A percentile compares a stretch with the other conserved stretches of the same genome.
These are phyloP conservation scores for Eulacestoma nigropectus DNA, from an alignment of 2,113 vertebrate species.

Conservation along the genomic window DNA sequence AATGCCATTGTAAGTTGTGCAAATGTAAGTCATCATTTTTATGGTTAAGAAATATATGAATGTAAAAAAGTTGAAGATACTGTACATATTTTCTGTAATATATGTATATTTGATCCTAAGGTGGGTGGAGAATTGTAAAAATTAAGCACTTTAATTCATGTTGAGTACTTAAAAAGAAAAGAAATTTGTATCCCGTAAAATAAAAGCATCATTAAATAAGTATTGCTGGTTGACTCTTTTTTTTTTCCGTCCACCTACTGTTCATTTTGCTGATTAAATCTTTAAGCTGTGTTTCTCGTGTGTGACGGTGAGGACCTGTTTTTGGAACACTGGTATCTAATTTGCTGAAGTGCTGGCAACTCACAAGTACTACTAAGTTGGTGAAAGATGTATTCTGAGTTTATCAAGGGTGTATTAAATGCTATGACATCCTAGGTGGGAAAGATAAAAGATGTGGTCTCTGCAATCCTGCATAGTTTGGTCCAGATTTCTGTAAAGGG, in stretches of 20 bases:
- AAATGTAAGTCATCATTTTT: slow-evolving; percentile 56
- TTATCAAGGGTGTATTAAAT: background rate
- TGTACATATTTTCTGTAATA: slow-evolving; percentile 78
- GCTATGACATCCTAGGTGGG: background rate
- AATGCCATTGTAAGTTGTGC: slow-evolving; percentile 40
- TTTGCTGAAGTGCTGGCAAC: background rate
- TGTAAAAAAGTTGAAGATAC: slow-evolving; percentile 72
- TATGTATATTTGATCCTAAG: slow-evolving; percentile 76
- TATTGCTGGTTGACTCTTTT: background rate
- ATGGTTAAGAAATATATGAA: slow-evolving; percentile 63
- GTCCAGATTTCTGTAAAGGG: background rate
- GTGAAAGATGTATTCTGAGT: background rate
- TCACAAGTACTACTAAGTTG: background rate
- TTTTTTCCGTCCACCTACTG: fast-evolving
- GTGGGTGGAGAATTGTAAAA: slow-evolving; percentile 66
- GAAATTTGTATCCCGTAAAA: slow-evolving; percentile 79
- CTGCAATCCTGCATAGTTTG: background rate
- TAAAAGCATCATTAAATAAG: slow-evolving; percentile 71
- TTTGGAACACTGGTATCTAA: background rate
- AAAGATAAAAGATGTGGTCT: background rate
- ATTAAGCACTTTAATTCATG: slow-evolving; percentile 79
- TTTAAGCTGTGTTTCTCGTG: background rate
- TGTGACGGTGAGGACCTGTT: background rate
- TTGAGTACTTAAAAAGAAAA: slow-evolving; percentile 65
- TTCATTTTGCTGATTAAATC: background rate